A percentile compares a stretch with the other conserved stretches of the same genome.
These are phyloP conservation scores for Polyploca ridens DNA, from an alignment of 2,888 invertebrate species.

Conservation along the genomic window DNA sequence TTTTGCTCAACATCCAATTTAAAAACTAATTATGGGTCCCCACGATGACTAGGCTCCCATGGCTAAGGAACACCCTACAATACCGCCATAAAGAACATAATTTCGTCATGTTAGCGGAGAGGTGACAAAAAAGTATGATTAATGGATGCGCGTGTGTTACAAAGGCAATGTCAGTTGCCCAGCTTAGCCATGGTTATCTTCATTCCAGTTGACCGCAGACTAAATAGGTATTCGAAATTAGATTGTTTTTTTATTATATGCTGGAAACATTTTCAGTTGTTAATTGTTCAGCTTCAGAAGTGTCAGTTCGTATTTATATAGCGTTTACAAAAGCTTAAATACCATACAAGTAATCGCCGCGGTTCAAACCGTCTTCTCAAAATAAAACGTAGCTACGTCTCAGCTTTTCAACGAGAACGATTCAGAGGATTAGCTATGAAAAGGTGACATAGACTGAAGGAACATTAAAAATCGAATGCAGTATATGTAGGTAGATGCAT, in stretches of 20 bases:
- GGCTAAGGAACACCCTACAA: constrained; percentile 70
- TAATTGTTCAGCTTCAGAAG: not conserved
- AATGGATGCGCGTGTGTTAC: constrained; percentile 66
- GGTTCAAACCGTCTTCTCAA: too few species aligned
- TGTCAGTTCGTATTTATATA: too few species aligned
- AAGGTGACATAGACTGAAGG: too few species aligned
- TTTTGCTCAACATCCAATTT: constrained; percentile 77
- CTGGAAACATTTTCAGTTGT: not conserved
- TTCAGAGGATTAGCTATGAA: too few species aligned
- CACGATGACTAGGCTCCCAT: constrained; percentile 74
- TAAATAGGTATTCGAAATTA: constrained; percentile 19
- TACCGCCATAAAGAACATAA: constrained; percentile 73
- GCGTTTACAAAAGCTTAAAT: too few species aligned
- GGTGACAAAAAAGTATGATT: constrained; percentile 82
- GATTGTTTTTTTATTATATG: not conserved
- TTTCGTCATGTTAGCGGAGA: constrained; percentile 76
- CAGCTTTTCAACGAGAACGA: too few species aligned
- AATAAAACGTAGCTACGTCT: too few species aligned
- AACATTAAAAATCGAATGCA: too few species aligned
- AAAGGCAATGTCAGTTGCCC: constrained; percentile 69
- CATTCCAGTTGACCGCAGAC: constrained; percentile 46
- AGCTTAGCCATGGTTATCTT: constrained; percentile 47
- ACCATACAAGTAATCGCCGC: too few species aligned
- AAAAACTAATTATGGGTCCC: constrained; percentile 79
- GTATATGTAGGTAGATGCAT: too few species aligned